Percentiles rank a stretch among this genome's conserved stretches.
Conservation (phyloP, 2,113 vertebrate species). For the Sinocyclocheilus anophthalmus region DNA sequence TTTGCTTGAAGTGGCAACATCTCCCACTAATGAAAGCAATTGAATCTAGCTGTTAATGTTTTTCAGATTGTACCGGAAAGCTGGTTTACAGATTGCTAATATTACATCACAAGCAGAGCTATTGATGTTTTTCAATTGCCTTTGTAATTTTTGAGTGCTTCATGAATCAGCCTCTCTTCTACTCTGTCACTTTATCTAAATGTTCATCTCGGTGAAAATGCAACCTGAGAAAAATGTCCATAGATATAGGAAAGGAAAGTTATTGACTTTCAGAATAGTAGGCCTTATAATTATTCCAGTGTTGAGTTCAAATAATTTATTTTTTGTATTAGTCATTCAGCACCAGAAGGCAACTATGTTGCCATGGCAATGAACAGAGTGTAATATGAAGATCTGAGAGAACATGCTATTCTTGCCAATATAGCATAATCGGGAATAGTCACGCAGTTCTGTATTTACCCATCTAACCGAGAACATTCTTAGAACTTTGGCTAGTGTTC, state of each 20-base stretch:
- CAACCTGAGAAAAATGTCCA: no score
- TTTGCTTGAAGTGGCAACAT: background rate
- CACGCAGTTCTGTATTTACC: background rate
- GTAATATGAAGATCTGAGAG: background rate
- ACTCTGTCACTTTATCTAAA: background rate
- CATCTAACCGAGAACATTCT: background rate
- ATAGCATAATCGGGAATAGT: background rate
- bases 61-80: constrained; percentile 20
- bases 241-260: background rate
- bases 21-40: background rate
- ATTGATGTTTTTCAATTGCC: background rate
- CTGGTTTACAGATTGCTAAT: constrained; percentile 42
- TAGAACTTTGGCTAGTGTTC: no score
- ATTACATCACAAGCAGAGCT: constrained; percentile 57
- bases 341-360: background rate
- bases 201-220: background rate
- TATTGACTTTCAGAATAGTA: background rate
- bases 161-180: background rate
- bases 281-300: background rate
- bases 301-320: background rate
- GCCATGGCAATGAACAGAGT: constrained; percentile 16
- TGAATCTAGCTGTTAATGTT: background rate
- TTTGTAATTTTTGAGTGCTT: background rate
- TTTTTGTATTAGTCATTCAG: background rate
- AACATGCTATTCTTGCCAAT: background rate